Evolutionary conservation across 2,888 invertebrate species (phyloP).

Genomic region (Subacronicta megacephala): DNA sequence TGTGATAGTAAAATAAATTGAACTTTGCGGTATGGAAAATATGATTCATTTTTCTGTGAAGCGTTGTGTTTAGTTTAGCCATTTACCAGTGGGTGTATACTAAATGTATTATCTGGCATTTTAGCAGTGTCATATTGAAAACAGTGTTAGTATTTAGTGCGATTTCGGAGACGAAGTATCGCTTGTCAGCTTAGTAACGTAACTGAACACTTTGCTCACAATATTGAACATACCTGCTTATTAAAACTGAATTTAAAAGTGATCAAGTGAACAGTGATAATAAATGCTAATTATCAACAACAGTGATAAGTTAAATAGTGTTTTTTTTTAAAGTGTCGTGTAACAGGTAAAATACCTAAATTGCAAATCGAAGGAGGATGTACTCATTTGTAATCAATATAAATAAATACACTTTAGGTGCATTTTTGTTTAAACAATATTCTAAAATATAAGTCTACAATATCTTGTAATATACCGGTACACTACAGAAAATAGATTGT

Average conservation of each 20-base stretch:
- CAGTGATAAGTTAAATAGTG: conserved; percentile 14
- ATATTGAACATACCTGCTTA: background rate
- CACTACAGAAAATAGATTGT: too few relatives aligned
- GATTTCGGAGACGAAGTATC: conserved; percentile 51
- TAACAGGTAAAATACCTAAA: conserved; percentile 55
- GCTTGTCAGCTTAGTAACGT: conserved; percentile 27
- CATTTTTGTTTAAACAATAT: too few relatives aligned
- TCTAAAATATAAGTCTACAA: too few relatives aligned
- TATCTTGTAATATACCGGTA: too few relatives aligned
- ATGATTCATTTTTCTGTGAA: conserved; percentile 55
- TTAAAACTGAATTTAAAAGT: conserved; percentile 1
- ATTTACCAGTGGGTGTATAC: conserved; percentile 50
- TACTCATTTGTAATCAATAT: conserved; percentile 33
- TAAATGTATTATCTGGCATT: conserved; percentile 82
- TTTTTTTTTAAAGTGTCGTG: conserved; percentile 17
- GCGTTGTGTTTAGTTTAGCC: conserved; percentile 25
- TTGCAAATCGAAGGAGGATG: conserved; percentile 11
- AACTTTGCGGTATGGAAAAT: conserved; percentile 41
- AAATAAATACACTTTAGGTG: conserved; percentile 22
- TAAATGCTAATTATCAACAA: background rate
- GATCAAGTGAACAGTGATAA: conserved; percentile 28
- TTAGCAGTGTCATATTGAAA: conserved; percentile 86
- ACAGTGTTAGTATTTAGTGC: conserved; percentile 72
- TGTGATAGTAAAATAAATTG: conserved; percentile 41
- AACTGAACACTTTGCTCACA: conserved; percentile 28